Conservation (phyloP, 1,140 invertebrate species). For the Ladona fulva region DNA sequence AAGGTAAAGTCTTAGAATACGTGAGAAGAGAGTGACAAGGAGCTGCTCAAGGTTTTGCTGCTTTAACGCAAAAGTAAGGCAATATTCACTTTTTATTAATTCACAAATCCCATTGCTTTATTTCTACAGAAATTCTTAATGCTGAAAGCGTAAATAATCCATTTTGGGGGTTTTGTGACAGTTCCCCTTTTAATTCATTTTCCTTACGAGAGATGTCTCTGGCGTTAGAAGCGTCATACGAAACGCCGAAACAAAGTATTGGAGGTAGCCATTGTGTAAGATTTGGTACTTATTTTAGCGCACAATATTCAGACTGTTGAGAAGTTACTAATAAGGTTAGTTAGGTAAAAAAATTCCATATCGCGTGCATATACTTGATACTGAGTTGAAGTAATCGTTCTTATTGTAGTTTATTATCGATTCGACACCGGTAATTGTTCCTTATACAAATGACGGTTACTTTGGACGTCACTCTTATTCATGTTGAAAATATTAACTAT, state of each 20-base stretch:
- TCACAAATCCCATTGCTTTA: too few relatives aligned
- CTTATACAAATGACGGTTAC: background rate
- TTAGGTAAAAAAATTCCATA: background rate
- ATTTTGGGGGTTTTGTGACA: background rate
- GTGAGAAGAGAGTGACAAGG: too few relatives aligned
- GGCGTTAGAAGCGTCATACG: conserved; percentile 2
- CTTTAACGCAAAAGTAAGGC: too few relatives aligned
- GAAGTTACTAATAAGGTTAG: background rate
- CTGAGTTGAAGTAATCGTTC: background rate
- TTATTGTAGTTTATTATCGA: background rate
- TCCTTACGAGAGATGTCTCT: background rate
- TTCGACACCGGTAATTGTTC: conserved; percentile 8
- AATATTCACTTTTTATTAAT: too few relatives aligned
- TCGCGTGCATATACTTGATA: background rate
- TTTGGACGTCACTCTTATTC: background rate
- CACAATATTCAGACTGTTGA: background rate
- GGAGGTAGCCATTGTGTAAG: conserved; percentile 7
- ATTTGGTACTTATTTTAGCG: conserved; percentile 10
- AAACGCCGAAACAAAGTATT: conserved; percentile 9
- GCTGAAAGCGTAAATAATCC: background rate
- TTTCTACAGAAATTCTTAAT: background rate
- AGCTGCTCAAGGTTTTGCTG: too few relatives aligned
- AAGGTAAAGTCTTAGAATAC: background rate
- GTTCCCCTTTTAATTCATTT: conserved; percentile 7
- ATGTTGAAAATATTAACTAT: background rate